Percentiles rank a stretch among this genome's conserved stretches.
Conservation (phyloP, 2,888 invertebrate species). For the Drosophila kuntzei region DNA sequence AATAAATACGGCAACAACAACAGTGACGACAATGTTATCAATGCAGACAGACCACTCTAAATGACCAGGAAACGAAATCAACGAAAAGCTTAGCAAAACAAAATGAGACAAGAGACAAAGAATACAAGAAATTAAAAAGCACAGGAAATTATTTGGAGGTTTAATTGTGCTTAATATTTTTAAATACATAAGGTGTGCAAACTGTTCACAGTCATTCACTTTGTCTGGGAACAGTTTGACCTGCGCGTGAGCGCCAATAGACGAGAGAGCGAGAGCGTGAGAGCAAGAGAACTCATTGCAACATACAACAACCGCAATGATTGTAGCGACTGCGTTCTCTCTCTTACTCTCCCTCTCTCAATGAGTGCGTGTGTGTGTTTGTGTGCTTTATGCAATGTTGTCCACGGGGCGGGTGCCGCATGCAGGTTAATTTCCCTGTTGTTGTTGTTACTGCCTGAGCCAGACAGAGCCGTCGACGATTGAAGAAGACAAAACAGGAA, state of each 20-base stretch:
- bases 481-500: slow-evolving; percentile 80
- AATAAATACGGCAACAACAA: slow-evolving; percentile 60
- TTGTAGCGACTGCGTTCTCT: slow-evolving; percentile 23
- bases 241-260: slow-evolving; percentile 54
- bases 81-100: slow-evolving; percentile 73
- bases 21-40: slow-evolving; percentile 61
- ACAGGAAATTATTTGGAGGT: slow-evolving; percentile 39
- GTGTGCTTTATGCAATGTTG: slow-evolving; percentile 74
- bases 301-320: slow-evolving; percentile 60
- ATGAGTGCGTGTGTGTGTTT: slow-evolving; percentile 28
- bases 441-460: slow-evolving; percentile 46
- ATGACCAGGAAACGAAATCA: slow-evolving; percentile 67
- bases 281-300: slow-evolving; percentile 62
- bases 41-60: slow-evolving; percentile 50
- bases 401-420: slow-evolving; percentile 57
- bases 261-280: slow-evolving; percentile 26
- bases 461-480: slow-evolving; percentile 59
- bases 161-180: slow-evolving; percentile 57
- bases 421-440: slow-evolving; percentile 72
- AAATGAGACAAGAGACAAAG: slow-evolving; percentile 43
- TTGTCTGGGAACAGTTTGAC: slow-evolving; percentile 58
- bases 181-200: slow-evolving; percentile 25
- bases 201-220: slow-evolving; percentile 63
- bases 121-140: slow-evolving; percentile 35
- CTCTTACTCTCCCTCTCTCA: slow-evolving; percentile 22